Base-by-base conservation (phyloP, 1,140 invertebrate species). In the Copidosoma floridanum region DNA sequence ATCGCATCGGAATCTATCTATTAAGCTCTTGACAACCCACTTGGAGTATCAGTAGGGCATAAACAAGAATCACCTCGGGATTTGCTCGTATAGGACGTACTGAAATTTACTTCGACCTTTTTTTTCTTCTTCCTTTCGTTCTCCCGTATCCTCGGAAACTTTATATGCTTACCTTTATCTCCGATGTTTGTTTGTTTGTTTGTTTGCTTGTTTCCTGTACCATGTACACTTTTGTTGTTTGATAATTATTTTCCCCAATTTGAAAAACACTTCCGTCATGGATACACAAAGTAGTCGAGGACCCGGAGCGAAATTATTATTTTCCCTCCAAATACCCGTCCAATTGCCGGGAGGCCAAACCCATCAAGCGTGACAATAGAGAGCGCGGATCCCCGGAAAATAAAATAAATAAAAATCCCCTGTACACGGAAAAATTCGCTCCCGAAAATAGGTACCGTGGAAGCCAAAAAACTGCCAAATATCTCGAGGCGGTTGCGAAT, bases 1-100 rank as follows among this genome's bases (percentile, higher is more conserved):
- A 71, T 73, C 62, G 68, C 61, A 70, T 71, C 70, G 65, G 67
- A 73, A 72, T 72, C 53, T 67, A 57, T 61, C 44, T 56, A 61
- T 61, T 61, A 61, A 61, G 46, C 43, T 50, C 44, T 61, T 43
- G 59, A 61, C 59, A 61, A 61, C 26, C 52, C 29, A 56, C 32
- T 50, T 54, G 51, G 58, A 47, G 58, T 43, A 61, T 61, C 52
- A 61, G 59, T 44, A 61, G 56, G 59, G 43, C 46, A 61, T 61
- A 61, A 61, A 56, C 59, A 61, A 56, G 54, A 53, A 53, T 62
- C 38, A 38, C 41, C 48, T 14, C 11, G 2, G 26, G 29, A 37
- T 44, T 50, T 38, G n/a, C 35, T 50, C 52, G 52, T 61, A n/a
- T n/a, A n/a, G 47, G 48, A 61, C 51, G 51, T 55, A 50, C 16